Evolutionary conservation across 2,888 invertebrate species (phyloP), one percentile per base, ranked within the genome.

Genomic region (Eupelmus urozonus): DNA sequence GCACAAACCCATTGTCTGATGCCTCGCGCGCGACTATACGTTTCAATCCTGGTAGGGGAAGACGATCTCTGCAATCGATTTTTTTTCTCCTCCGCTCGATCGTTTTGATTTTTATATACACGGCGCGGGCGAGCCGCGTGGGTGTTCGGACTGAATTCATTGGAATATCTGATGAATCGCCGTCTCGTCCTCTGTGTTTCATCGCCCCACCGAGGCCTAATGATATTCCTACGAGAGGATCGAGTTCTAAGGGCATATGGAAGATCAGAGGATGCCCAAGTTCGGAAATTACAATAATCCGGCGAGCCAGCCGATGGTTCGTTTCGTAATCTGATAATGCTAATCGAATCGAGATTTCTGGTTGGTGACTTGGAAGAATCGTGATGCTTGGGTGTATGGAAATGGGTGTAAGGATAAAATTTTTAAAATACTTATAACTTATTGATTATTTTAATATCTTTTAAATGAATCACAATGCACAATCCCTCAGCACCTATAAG

Each of bases 71-170:
- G 51, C 59, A 34, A 51, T 34, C 20, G 25, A 27, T 49, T 5
- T 40, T 45, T 23, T 25, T 20, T 1, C 13, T 25, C 11, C 2
- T n/a, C 34, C 23, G 42, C 25, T 42, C 18, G 63, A 63, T 63
- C 70, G 20, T 45, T 49, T 70, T n/a, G 34, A 67, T 75, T 57
- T 53, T 42, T 53, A 62, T 55, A 25, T 40, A 25, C 25, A 23
- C 16, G 34, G 23, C 51, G 55, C 55, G 53, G 53, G 62, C 49
- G 67, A 55, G 20, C 53, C 20, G 69, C 73, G 79, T 79, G 76
- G 79, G 79, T 72, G 79, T 76, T 69, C 73, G 63, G 42, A 69
- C 65, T 16, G 75, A 76, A 76, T 79, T 59, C 76, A 69, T 73
- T 65, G 57, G 76, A 69, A 79, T 76, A 67, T 69, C 72, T n/a